These are phyloP conservation scores for Glyptemys insculpta DNA, from an alignment of 2,797 vertebrate species.

Conservation along the genomic window DNA sequence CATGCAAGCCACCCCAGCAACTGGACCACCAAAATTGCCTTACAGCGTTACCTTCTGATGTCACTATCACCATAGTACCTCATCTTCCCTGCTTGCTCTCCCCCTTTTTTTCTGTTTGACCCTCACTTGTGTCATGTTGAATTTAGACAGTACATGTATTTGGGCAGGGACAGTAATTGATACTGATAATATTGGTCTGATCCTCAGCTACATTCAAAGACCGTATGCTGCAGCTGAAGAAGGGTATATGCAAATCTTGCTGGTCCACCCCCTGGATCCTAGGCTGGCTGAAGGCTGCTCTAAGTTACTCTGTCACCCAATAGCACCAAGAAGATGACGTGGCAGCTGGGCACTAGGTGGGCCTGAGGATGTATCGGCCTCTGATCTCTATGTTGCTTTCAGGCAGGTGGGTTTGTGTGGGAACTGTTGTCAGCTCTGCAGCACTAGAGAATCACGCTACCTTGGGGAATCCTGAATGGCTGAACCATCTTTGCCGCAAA, in stretches of 20 bases:
- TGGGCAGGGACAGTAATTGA: not conserved
- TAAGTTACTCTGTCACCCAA: not conserved
- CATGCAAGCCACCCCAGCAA: not conserved
- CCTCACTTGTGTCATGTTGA: not conserved
- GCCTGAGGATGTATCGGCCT: not conserved
- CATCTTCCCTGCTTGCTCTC: not conserved
- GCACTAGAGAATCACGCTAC: not conserved
- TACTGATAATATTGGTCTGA: not conserved
- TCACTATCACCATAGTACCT: not conserved
- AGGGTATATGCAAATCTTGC: not conserved
- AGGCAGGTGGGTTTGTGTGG: not conserved
- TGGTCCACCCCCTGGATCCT: not conserved
- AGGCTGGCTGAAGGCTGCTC: not conserved
- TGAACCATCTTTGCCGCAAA: not conserved
- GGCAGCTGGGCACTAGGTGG: not conserved
- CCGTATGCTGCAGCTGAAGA: not conserved
- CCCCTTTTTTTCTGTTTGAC: not conserved
- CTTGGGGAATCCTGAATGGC: not conserved
- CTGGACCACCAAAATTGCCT: not conserved
- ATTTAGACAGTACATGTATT: not conserved
- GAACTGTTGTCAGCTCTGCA: not conserved
- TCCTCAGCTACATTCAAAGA: not conserved
- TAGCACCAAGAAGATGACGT: not conserved
- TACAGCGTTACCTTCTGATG: not conserved
- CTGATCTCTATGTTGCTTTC: not conserved